phyloP scores from a whole-genome alignment of 2,888 invertebrate species.

The Salticus scenicus region DNA sequence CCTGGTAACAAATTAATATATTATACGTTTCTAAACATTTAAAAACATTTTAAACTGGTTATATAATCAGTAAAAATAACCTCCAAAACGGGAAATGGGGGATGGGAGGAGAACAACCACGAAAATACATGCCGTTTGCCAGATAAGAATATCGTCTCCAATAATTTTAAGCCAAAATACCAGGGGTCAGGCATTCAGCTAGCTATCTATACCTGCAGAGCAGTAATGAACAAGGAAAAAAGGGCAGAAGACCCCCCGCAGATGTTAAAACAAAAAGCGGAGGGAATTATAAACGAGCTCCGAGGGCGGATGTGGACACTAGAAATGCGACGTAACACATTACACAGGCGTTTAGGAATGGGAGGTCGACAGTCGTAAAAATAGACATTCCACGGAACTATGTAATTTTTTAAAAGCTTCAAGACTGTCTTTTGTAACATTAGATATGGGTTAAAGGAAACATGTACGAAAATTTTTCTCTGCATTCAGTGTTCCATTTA shows the following conservation, averaged over 20 bases:
- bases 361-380: constrained; percentile 39
- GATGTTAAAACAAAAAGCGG: neutral
- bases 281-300: constrained; percentile 42
- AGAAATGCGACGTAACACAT: constrained; percentile 50
- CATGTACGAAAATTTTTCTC: too few relatives aligned
- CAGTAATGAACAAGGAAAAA: neutral
- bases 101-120: too few relatives aligned
- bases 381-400: neutral
- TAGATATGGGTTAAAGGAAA: neutral
- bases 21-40: too few relatives aligned
- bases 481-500: too few relatives aligned
- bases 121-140: too few relatives aligned
- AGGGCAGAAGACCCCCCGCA: neutral
- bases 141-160: neutral
- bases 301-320: constrained; percentile 51
- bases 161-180: neutral
- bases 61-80: too few relatives aligned
- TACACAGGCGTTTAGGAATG: constrained; percentile 54
- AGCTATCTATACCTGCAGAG: constrained; percentile 7
- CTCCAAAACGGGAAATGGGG: too few relatives aligned
- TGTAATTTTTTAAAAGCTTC: neutral
- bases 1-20: too few relatives aligned
- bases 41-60: too few relatives aligned
- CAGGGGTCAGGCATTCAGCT: neutral
- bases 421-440: neutral